phyloP scores from a whole-genome alignment of 2,113 vertebrate species.

The Epinephelus fuscoguttatus region DNA sequence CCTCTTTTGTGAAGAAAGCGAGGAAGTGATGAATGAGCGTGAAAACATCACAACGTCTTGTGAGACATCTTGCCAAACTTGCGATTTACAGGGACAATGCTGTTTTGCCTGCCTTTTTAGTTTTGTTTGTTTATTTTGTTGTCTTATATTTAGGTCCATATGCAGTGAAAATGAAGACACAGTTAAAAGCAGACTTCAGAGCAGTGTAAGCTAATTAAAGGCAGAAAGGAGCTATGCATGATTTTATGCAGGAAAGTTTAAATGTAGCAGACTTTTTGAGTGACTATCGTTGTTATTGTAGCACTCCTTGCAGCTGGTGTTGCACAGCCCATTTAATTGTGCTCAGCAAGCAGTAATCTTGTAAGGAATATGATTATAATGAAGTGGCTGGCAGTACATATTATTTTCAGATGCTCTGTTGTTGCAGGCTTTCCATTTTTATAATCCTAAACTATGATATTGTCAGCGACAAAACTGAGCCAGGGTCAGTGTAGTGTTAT shows the following conservation, averaged over 20 bases:
- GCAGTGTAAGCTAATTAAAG: slow-evolving; percentile 28
- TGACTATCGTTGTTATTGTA: slow-evolving; percentile 40
- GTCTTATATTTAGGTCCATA: slow-evolving; percentile 56
- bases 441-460: slow-evolving; percentile 35
- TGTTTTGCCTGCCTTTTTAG: slow-evolving; percentile 54
- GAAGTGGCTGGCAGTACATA: slow-evolving; percentile 32
- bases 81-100: slow-evolving; percentile 53
- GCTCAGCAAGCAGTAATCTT: slow-evolving; percentile 22
- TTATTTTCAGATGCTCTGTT: slow-evolving; percentile 34
- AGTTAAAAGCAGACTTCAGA: slow-evolving; percentile 29
- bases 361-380: slow-evolving; percentile 17
- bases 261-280: slow-evolving; percentile 69
- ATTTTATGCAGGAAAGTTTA: slow-evolving; percentile 57
- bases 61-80: slow-evolving; percentile 60
- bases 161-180: slow-evolving; percentile 34
- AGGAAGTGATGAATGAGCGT: slow-evolving; percentile 51
- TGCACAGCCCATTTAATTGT: slow-evolving; percentile 33
- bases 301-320: slow-evolving; percentile 38
- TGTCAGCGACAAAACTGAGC: slow-evolving; percentile 44
- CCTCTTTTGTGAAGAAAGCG: slow-evolving; percentile 62
- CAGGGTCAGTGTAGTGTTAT: slow-evolving; percentile 13
- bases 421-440: slow-evolving; percentile 42
- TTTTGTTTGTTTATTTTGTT: slow-evolving; percentile 29
- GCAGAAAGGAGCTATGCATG: slow-evolving; percentile 43
- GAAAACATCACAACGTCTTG: slow-evolving; percentile 38